These are phyloP conservation scores for Pachydiplax longipennis DNA, from an alignment of 2,888 invertebrate genomes.

Conservation along the genomic window DNA sequence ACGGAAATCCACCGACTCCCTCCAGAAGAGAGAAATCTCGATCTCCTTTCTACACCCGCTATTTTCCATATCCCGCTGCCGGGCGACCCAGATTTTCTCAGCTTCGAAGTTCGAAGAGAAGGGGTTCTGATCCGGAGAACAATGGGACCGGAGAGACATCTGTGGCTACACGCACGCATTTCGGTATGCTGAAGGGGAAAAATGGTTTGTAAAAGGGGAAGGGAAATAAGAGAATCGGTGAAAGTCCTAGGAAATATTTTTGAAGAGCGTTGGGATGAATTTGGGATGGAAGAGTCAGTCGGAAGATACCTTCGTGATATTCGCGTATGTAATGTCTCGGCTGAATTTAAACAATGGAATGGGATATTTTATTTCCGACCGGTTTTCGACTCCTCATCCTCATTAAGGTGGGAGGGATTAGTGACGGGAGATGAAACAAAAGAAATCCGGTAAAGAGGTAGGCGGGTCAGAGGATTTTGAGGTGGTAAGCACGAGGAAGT, in stretches of 20 bases:
- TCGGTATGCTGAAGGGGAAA: not conserved
- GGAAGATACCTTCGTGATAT: not conserved
- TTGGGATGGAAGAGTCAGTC: not conserved
- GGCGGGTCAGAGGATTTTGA: too few species aligned
- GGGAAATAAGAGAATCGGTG: not conserved
- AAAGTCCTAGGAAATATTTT: not conserved
- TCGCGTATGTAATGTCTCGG: not conserved
- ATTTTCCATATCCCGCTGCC: conserved; percentile 10
- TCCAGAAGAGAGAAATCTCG: too few species aligned
- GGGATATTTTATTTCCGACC: not conserved
- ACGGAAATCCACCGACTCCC: not conserved
- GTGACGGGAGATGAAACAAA: too few species aligned
- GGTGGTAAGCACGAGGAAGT: too few species aligned
- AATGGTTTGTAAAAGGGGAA: not conserved
- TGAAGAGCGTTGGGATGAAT: not conserved
- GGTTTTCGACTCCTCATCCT: not conserved
- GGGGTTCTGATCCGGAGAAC: conserved; percentile 19
- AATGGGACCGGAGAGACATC: conserved; percentile 27
- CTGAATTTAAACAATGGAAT: not conserved
- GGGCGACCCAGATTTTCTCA: conserved; percentile 14
- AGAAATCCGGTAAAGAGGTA: too few species aligned
- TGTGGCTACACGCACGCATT: conserved; percentile 33
- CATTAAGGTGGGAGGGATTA: not conserved
- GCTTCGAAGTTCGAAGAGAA: not conserved
- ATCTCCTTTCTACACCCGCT: not conserved